These are phyloP conservation scores for Nymphalis io DNA, from an alignment of 1,140 invertebrate species.

Conservation along the genomic window DNA sequence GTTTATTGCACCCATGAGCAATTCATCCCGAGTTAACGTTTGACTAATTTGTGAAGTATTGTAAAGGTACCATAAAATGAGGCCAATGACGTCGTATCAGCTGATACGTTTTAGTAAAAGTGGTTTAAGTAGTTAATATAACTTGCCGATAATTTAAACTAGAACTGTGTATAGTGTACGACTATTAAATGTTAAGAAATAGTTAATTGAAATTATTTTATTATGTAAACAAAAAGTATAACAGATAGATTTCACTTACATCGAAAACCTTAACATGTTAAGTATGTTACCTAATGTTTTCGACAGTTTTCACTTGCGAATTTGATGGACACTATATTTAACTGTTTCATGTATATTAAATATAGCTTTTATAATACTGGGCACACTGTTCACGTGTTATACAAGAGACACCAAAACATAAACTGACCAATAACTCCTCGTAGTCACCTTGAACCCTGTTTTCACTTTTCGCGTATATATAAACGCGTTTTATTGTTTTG, in stretches of 20 bases:
- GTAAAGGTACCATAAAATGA: conserved; percentile 65
- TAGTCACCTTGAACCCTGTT: conserved; percentile 70
- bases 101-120: conserved; percentile 45
- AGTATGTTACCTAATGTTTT: not conserved
- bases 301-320: not conserved
- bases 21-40: conserved; percentile 75
- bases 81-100: conserved; percentile 56
- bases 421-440: conserved; percentile 54
- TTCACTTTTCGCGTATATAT: conserved; percentile 77
- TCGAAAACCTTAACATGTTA: no score
- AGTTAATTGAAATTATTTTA: no score
- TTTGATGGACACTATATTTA: not conserved
- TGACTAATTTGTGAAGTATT: conserved; percentile 79
- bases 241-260: no score
- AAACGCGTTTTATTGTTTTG: conserved; percentile 74
- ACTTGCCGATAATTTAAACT: not conserved
- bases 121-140: not conserved
- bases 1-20: conserved; percentile 76
- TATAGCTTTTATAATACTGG: not conserved
- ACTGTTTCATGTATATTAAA: not conserved
- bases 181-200: no score
- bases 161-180: no score
- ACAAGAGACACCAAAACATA: conserved; percentile 60
- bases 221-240: no score
- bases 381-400: conserved; percentile 50